Percentiles rank a stretch among this genome's conserved stretches.
Conservation (phyloP, 1,140 invertebrate species). For the Habropoda laboriosa region DNA sequence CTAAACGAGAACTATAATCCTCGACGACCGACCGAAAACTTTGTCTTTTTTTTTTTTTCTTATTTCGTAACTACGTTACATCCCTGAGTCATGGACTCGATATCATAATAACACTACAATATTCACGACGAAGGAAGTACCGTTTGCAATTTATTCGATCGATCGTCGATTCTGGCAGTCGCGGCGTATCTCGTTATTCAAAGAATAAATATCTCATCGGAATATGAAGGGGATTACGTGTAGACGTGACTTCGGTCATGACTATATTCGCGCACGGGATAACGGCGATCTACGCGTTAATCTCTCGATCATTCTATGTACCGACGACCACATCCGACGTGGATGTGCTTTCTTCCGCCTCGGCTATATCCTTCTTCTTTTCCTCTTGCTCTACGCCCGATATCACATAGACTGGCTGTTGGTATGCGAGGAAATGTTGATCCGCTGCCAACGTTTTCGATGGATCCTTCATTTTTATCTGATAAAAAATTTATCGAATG, state of each 20-base stretch:
- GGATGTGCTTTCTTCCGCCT: slow-evolving; percentile 36
- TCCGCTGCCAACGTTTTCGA: slow-evolving; percentile 68
- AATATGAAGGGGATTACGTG: slow-evolving; percentile 30
- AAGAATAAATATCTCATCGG: slow-evolving; percentile 57
- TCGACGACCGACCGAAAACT: slow-evolving; percentile 50
- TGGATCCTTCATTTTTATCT: slow-evolving; percentile 77
- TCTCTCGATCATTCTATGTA: slow-evolving; percentile 20
- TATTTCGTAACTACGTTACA: slow-evolving; percentile 1
- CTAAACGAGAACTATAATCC: slow-evolving; percentile 38
- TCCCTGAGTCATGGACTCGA: background rate
- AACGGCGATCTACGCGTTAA: slow-evolving; percentile 3
- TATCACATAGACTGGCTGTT: slow-evolving; percentile 79
- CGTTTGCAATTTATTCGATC: slow-evolving; percentile 33
- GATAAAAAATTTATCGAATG: slow-evolving; percentile 12
- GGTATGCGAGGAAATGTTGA: slow-evolving; percentile 76
- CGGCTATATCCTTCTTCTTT: slow-evolving; percentile 55
- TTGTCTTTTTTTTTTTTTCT: background rate
- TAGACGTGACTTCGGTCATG: slow-evolving; percentile 23
- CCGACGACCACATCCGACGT: slow-evolving; percentile 43
- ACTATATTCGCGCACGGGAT: slow-evolving; percentile 41
- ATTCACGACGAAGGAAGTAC: slow-evolving; percentile 14
- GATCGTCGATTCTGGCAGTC: slow-evolving; percentile 53
- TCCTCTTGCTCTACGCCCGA: slow-evolving; percentile 77
- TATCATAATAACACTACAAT: background rate
- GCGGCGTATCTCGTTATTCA: slow-evolving; percentile 35